Percentiles rank a stretch among this genome's conserved stretches.
Conservation (phyloP, 2,113 vertebrate species). For the Puffinus mauretanicus region DNA sequence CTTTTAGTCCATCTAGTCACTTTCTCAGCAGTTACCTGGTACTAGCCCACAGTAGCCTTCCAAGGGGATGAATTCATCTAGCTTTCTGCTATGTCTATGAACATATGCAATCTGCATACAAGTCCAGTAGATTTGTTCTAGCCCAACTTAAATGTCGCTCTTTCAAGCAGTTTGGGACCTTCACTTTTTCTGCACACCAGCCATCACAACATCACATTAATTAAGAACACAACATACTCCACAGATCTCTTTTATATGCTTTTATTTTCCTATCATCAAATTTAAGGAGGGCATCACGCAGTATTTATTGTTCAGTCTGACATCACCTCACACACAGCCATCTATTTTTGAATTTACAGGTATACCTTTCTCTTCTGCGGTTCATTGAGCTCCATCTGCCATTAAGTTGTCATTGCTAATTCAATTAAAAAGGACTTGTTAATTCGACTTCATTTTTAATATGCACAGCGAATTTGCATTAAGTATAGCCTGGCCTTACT, state of each 20-base stretch:
- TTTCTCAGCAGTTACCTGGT: neutral
- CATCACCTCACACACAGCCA: neutral
- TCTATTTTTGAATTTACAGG: neutral
- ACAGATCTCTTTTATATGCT: neutral
- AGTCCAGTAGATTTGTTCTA: neutral
- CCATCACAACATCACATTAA: neutral
- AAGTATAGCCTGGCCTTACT: neutral
- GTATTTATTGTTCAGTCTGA: neutral
- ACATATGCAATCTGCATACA: neutral
- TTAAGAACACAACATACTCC: neutral
- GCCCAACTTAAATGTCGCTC: neutral
- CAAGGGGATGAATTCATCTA: neutral
- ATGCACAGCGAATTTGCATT: neutral
- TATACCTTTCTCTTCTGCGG: neutral
- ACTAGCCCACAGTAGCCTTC: neutral
- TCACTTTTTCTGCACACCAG: neutral
- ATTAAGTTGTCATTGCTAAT: neutral
- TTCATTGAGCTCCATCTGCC: neutral
- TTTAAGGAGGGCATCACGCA: neutral
- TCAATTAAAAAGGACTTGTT: neutral
- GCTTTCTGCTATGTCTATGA: neutral
- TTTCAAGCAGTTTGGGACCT: neutral
- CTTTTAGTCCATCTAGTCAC: neutral
- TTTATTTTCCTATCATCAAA: neutral
- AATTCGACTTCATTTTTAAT: neutral